Evolutionary conservation across 2,797 vertebrate genomes (phyloP).

Genomic region (Acanthurus lineatus): DNA sequence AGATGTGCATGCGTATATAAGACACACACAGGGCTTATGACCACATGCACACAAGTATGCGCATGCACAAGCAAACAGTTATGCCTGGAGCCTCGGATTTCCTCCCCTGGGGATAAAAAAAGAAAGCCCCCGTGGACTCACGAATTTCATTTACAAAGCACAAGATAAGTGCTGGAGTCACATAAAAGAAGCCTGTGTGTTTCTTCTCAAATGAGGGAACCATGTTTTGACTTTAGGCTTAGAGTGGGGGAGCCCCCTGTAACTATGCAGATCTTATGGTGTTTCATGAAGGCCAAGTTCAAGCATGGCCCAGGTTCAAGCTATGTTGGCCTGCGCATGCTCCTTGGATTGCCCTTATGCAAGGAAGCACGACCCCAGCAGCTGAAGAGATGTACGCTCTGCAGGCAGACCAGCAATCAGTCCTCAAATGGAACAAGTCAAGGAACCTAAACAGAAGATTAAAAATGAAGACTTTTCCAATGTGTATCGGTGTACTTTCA

Average conservation of each 20-base stretch:
- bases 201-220: slow-evolving; percentile 34
- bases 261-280: slow-evolving; percentile 13
- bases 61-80: slow-evolving; percentile 25
- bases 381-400: not conserved
- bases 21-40: slow-evolving; percentile 12
- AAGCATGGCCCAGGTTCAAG: slow-evolving; percentile 30
- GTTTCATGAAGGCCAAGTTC: slow-evolving; percentile 6
- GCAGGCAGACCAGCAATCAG: not conserved
- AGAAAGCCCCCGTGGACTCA: slow-evolving; percentile 3
- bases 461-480: slow-evolving; percentile 11
- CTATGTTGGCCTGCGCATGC: slow-evolving; percentile 15
- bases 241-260: slow-evolving; percentile 21
- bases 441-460: slow-evolving; percentile 9
- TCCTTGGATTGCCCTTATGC: not conserved
- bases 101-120: slow-evolving; percentile 25
- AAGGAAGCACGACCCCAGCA: not conserved
- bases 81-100: slow-evolving; percentile 19
- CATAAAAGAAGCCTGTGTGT: slow-evolving; percentile 24
- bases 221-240: slow-evolving; percentile 53
- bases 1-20: slow-evolving; percentile 42
- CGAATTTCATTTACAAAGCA: slow-evolving; percentile 22
- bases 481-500: not conserved
- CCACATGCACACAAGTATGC: slow-evolving; percentile 21
- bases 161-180: slow-evolving; percentile 25
- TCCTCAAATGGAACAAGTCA: not conserved